A percentile compares a stretch with the other conserved stretches of the same genome.
These are phyloP conservation scores for Epinephelus awoara DNA, from an alignment of 2,797 vertebrate genomes.

Conservation along the genomic window DNA sequence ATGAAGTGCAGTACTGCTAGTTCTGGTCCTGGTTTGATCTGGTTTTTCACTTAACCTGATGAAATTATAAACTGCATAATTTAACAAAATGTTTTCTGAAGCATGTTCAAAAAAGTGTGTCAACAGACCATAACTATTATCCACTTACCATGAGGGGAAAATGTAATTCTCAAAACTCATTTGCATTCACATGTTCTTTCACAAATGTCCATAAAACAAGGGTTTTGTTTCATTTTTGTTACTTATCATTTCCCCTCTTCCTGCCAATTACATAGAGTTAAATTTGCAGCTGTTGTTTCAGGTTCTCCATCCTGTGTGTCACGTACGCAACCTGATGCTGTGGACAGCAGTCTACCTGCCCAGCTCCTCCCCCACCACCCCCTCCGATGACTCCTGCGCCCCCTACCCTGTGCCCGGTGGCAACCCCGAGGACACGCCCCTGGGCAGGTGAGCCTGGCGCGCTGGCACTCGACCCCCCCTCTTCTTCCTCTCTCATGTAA, in stretches of 20 bases:
- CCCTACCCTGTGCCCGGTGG: conserved; percentile 92
- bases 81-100: too few species aligned
- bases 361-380: conserved; percentile 95
- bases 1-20: not conserved
- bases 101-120: too few species aligned
- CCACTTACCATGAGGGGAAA: not conserved
- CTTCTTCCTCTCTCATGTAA: conserved; percentile 79
- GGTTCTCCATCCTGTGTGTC: conserved; percentile 98
- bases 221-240: not conserved
- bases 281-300: conserved; percentile 68
- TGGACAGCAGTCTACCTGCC: conserved; percentile 98
- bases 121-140: conserved; percentile 2
- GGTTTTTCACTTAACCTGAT: too few species aligned
- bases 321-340: conserved; percentile 96
- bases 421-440: conserved; percentile 91
- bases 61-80: too few species aligned
- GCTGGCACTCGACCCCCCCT: conserved; percentile 59
- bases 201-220: not conserved
- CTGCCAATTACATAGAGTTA: not conserved
- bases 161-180: not conserved
- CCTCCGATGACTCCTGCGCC: conserved; percentile 93
- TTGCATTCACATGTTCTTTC: not conserved
- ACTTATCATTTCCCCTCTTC: not conserved
- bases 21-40: not conserved
- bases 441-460: conserved; percentile 92